Base-by-base conservation (phyloP, 1,140 invertebrate species). In the Maconellicoccus hirsutus region DNA sequence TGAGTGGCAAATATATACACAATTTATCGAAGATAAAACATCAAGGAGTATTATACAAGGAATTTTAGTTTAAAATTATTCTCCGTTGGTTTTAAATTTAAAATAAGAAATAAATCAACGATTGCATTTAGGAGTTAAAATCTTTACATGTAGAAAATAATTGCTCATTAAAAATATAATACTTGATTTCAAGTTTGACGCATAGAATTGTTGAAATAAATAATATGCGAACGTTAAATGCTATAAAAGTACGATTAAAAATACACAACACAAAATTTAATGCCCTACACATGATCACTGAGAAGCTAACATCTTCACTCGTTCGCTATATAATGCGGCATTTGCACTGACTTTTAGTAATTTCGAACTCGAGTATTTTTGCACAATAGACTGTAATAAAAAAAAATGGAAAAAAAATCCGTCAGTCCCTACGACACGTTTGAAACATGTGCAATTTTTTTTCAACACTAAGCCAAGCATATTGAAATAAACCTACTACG, bases 361-460 rank as follows among this genome's bases (percentile, higher is more conserved):
- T 19, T 66, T 66, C 61, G 61, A 66, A 26, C 10, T 66, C 21
- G 61, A 10, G 19, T 66, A 66, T 66, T 66, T 66, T 25, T 66
- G 61, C 2, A 66, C 61, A 4, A 66, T 22, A 12, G 61, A 23
- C 61, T 66, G 22, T 10, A 66, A 52, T 52, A 52, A 16, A 52
- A 52, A 52, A 52, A 52, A 33, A 33, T 33, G 12, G 12, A 33
- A 33, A 33, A 33, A 33, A 33, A 33, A 33, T 33, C 4, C 3
- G n/a, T 10, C 39, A 42, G n/a, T 42, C 39, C 39, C 39, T 8
- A 42, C n/a, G 39, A 42, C n/a, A n/a, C n/a, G n/a, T n/a, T n/a
- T n/a, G n/a, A n/a, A n/a, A n/a, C n/a, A n/a, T n/a, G n/a, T n/a
- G n/a, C n/a, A n/a, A n/a, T n/a, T n/a, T n/a, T n/a, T n/a, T n/a